Evolutionary conservation across 37 sponge, comb jelly and placozoan species (phyloP).

Genomic region (Agelas oroides): DNA sequence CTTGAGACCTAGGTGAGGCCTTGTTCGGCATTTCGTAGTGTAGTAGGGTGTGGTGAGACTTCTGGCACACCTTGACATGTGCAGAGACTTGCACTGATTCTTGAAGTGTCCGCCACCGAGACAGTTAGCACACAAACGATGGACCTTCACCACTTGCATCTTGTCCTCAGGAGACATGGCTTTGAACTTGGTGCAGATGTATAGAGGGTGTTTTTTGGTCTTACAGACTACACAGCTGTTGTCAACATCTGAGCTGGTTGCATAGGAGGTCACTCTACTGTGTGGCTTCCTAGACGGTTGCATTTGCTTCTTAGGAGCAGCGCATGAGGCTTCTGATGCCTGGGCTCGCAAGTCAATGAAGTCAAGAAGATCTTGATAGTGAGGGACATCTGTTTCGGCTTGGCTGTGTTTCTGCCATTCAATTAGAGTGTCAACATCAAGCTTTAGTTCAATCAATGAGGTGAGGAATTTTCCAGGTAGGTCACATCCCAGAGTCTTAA

Average conservation of each 20-base stretch:
- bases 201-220: slow-evolving; percentile 52
- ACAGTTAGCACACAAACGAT: slow-evolving; percentile 36
- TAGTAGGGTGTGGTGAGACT: slow-evolving; percentile 55
- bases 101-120: slow-evolving; percentile 40
- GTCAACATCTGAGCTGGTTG: neutral
- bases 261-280: slow-evolving; percentile 17
- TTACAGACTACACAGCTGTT: slow-evolving; percentile 39
- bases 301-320: slow-evolving; percentile 16
- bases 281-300: slow-evolving; percentile 3
- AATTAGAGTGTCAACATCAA: slow-evolving; percentile 37
- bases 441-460: slow-evolving; percentile 42
- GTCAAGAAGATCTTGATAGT: slow-evolving; percentile 38
- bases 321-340: slow-evolving; percentile 32
- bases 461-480: slow-evolving; percentile 46
- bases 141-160: slow-evolving; percentile 32
- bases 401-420: slow-evolving; percentile 66
- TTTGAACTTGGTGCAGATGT: slow-evolving; percentile 48
- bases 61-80: slow-evolving; percentile 54
- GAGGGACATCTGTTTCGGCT: slow-evolving; percentile 27
- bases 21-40: slow-evolving; percentile 8
- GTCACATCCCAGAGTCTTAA: slow-evolving; percentile 48
- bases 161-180: slow-evolving; percentile 33
- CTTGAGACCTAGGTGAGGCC: neutral
- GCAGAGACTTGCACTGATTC: slow-evolving; percentile 47
- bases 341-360: slow-evolving; percentile 62